Conservation (phyloP, 1,140 invertebrate species). For the Trichonephila clavipes region DNA sequence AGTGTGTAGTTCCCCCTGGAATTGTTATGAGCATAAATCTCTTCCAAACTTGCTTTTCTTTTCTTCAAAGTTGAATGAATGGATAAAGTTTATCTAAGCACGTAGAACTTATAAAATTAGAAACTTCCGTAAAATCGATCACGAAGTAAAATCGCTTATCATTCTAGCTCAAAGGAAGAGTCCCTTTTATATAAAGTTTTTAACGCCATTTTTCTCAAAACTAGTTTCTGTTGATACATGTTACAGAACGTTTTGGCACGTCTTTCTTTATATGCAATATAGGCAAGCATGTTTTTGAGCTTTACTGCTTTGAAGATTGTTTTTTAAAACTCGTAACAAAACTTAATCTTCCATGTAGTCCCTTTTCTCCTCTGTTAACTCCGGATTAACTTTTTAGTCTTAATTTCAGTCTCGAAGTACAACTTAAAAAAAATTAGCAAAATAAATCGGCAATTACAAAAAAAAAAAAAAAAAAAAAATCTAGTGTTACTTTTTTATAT, state of each 20-base stretch:
- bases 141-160: conserved; percentile 4
- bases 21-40: conserved; percentile 6
- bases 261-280: neutral
- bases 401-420: too few relatives aligned
- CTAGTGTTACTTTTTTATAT: too few relatives aligned
- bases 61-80: neutral
- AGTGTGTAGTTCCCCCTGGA: neutral
- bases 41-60: neutral
- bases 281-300: neutral
- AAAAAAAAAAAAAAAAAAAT: too few relatives aligned
- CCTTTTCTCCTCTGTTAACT: too few relatives aligned
- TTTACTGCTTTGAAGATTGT: neutral
- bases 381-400: too few relatives aligned
- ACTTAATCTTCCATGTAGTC: too few relatives aligned
- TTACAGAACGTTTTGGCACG: neutral
- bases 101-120: conserved; percentile 18
- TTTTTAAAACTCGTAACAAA: too few relatives aligned
- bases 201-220: neutral
- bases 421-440: too few relatives aligned
- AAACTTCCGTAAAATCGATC: conserved; percentile 22
- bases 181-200: neutral
- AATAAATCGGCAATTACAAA: too few relatives aligned
- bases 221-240: neutral
- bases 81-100: conserved; percentile 12
- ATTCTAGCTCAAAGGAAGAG: neutral